phyloP scores from a whole-genome alignment of 2,888 invertebrate species.

The Pogonocherus hispidulus region DNA sequence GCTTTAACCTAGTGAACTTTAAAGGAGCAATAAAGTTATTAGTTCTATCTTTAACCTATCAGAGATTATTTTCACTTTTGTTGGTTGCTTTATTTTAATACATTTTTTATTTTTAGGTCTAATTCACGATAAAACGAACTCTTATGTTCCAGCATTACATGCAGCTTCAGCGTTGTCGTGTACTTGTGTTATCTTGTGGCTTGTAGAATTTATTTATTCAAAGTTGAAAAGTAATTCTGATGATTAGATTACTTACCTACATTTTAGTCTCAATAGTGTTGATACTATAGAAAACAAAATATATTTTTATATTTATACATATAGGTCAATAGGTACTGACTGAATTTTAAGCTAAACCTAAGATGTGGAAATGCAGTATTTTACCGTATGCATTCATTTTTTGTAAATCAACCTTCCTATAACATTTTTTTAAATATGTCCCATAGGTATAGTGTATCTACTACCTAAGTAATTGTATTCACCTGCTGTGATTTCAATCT shows the following conservation, averaged over 20 bases:
- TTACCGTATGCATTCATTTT: too few species aligned
- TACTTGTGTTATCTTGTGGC: conserved; percentile 56
- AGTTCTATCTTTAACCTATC: too few species aligned
- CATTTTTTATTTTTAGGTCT: conserved; percentile 48
- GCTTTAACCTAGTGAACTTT: too few species aligned
- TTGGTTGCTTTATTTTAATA: too few species aligned
- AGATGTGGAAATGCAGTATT: too few species aligned
- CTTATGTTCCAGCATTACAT: conserved; percentile 56
- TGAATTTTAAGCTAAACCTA: not conserved
- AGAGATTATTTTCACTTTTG: too few species aligned
- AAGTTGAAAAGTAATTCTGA: not conserved
- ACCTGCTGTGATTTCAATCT: too few species aligned
- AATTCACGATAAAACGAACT: conserved; percentile 52
- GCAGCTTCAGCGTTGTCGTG: conserved; percentile 54
- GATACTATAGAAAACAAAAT: not conserved
- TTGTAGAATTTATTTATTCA: conserved; percentile 38
- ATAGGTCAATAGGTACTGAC: not conserved
- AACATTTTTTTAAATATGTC: too few species aligned
- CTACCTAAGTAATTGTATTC: too few species aligned
- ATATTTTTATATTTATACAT: not conserved
- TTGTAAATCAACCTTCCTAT: too few species aligned
- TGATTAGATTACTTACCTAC: not conserved
- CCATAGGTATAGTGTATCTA: too few species aligned
- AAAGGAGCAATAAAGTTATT: too few species aligned
- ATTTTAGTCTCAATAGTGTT: not conserved